phyloP scores from a whole-genome alignment of 2,888 invertebrate species.

The Heliconius aoede region DNA sequence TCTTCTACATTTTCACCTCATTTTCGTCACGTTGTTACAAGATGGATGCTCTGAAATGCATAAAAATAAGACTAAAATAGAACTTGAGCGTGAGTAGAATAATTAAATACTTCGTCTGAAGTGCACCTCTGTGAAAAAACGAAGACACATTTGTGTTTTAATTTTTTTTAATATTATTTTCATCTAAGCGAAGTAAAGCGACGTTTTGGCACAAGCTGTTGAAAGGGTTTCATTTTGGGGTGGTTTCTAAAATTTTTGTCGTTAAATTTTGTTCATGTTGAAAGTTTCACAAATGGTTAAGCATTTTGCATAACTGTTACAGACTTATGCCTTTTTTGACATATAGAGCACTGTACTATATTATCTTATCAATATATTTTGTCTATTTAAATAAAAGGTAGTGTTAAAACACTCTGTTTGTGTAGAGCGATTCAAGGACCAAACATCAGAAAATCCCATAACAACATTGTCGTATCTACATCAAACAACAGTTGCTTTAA shows the following conservation, averaged over 20 bases:
- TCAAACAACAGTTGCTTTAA: not conserved
- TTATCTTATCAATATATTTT: not conserved
- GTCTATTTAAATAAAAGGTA: not conserved
- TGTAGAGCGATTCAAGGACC: too few relatives aligned
- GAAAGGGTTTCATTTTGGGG: constrained; percentile 17
- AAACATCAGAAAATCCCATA: not conserved
- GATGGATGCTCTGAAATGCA: constrained; percentile 33
- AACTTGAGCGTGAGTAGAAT: constrained; percentile 32
- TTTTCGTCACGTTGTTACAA: constrained; percentile 31
- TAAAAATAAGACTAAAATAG: constrained; percentile 32
- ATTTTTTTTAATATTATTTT: constrained; percentile 24
- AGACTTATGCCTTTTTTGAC: not conserved
- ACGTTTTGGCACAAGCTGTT: constrained; percentile 15
- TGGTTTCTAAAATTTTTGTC: constrained; percentile 25
- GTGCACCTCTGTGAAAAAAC: constrained; percentile 21
- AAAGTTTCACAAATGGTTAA: constrained; percentile 6
- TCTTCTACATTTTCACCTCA: constrained; percentile 36
- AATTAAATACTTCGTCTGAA: constrained; percentile 25
- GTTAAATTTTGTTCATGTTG: constrained; percentile 12
- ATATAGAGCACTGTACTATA: not conserved
- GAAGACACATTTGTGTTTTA: constrained; percentile 18
- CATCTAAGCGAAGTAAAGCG: constrained; percentile 12
- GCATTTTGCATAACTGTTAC: too few relatives aligned
- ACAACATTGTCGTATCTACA: not conserved
- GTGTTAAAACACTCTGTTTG: too few relatives aligned